Evolutionary conservation across 2,888 invertebrate species (phyloP).

Genomic region (Tuta absoluta): DNA sequence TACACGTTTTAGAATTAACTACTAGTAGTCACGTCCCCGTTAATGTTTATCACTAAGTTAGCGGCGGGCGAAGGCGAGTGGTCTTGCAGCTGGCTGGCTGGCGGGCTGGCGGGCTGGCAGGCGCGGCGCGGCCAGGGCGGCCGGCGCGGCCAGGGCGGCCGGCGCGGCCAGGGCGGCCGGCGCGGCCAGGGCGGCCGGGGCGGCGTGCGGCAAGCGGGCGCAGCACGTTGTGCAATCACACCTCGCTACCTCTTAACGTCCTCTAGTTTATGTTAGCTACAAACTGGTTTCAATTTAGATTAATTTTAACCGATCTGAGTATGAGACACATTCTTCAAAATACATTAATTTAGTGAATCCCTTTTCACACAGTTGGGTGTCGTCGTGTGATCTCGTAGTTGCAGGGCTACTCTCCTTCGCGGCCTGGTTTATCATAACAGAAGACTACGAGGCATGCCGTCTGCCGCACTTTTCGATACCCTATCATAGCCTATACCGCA

Average conservation of each 20-base stretch:
- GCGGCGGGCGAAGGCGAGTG: conserved; percentile 57
- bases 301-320: background rate
- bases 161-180: background rate
- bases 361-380: background rate
- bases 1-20: conserved; percentile 71
- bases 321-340: background rate
- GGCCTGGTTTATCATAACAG: conserved; percentile 51
- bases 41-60: conserved; percentile 69
- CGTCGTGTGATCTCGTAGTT: background rate
- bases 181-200: background rate
- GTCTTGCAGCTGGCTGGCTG: conserved; percentile 35
- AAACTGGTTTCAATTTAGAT: background rate
- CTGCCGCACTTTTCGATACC: conserved; percentile 72
- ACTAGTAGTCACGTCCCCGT: conserved; percentile 69
- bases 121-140: background rate
- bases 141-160: background rate
- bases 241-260: background rate
- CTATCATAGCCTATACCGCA: conserved; percentile 76
- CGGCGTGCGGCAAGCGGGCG: background rate
- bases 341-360: background rate
- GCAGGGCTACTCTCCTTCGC: conserved; percentile 47
- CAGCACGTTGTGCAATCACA: background rate
- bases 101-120: background rate
- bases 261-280: background rate
- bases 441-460: conserved; percentile 71